These are phyloP conservation scores for Drosophila navojoa DNA, from an alignment of 1,140 invertebrate species.

Conservation along the genomic window DNA sequence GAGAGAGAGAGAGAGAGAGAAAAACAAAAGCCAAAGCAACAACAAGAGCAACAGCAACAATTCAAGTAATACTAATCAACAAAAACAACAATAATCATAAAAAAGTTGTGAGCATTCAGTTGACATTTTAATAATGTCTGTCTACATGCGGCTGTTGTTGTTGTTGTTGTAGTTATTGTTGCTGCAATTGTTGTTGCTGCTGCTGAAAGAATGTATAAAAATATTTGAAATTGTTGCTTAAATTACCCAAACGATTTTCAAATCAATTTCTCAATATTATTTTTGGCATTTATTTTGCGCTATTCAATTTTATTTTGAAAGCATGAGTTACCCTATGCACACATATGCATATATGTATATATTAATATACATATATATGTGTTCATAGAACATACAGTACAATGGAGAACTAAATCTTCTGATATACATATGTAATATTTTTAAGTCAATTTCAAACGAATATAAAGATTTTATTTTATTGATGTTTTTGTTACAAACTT, in stretches of 20 bases:
- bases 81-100: slow-evolving; percentile 42
- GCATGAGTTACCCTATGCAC: not conserved
- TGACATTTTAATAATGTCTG: slow-evolving; percentile 75
- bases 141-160: not conserved
- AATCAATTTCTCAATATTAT: slow-evolving; percentile 25
- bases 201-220: slow-evolving; percentile 22
- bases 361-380: too few species aligned
- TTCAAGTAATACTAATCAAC: slow-evolving; percentile 40
- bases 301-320: not conserved
- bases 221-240: slow-evolving; percentile 33
- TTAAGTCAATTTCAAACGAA: too few species aligned
- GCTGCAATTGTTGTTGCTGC: slow-evolving; percentile 13
- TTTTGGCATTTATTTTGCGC: slow-evolving; percentile 11
- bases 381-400: too few species aligned
- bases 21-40: slow-evolving; percentile 22
- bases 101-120: slow-evolving; percentile 68
- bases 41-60: slow-evolving; percentile 15
- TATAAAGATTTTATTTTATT: too few species aligned
- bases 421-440: too few species aligned
- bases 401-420: too few species aligned
- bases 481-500: too few species aligned
- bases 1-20: not conserved
- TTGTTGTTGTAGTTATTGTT: not conserved
- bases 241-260: slow-evolving; percentile 27
- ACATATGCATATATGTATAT: not conserved